Conservation (phyloP, 2,797 vertebrate genomes). For the Pachyuromys duprasi region DNA sequence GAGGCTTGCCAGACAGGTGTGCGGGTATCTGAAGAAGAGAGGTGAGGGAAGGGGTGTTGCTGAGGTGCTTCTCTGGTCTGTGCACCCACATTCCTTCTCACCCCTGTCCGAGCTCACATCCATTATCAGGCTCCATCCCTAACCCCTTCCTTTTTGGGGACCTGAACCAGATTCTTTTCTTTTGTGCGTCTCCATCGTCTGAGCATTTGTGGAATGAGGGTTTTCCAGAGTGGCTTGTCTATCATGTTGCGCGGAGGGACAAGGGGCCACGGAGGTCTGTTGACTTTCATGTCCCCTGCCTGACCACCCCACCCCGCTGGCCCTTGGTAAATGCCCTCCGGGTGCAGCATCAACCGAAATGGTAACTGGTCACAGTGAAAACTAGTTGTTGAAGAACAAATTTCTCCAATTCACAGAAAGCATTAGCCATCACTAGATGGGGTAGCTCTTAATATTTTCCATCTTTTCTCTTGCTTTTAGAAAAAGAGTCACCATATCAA, state of each 20-base stretch:
- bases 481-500: slow-evolving; percentile 35
- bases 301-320: neutral
- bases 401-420: neutral
- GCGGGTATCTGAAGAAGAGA: neutral
- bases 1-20: slow-evolving; percentile 4
- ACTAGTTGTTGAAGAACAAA: neutral
- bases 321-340: neutral
- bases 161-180: neutral
- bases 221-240: neutral
- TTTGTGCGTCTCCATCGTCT: neutral
- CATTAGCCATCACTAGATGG: neutral
- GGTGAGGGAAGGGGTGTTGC: neutral
- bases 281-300: neutral
- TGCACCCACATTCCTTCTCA: neutral
- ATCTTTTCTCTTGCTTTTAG: neutral
- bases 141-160: neutral
- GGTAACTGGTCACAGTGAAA: neutral
- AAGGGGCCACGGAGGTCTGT: neutral
- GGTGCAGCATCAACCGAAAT: neutral
- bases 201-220: neutral
- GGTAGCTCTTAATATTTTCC: neutral
- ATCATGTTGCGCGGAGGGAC: rapidly evolving
- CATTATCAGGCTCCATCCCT: neutral
- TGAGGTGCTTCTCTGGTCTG: neutral
- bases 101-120: neutral